Conservation (phyloP, 2,888 invertebrate species). For the Hemaris fuciformis region DNA sequence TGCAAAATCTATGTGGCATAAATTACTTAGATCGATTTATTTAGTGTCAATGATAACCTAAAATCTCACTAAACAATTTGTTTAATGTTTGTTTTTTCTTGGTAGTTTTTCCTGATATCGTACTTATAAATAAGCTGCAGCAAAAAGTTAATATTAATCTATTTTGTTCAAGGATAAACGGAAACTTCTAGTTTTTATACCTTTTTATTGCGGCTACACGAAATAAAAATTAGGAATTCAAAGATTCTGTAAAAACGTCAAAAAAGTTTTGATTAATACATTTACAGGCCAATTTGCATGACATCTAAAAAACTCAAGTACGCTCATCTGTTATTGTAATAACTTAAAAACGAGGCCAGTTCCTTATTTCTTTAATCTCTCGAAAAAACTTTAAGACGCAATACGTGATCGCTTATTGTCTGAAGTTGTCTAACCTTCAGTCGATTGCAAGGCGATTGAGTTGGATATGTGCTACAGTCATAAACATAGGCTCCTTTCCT, state of each 20-base stretch:
- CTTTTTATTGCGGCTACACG: neutral
- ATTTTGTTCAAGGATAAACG: no score
- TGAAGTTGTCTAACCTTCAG: conserved; percentile 9
- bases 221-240: neutral
- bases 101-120: no score
- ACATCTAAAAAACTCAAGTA: neutral
- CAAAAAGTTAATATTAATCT: no score
- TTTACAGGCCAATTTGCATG: neutral
- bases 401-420: conserved; percentile 8
- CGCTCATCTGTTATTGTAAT: neutral
- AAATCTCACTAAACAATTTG: no score
- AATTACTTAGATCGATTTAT: neutral
- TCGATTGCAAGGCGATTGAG: neutral
- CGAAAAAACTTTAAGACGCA: conserved; percentile 3
- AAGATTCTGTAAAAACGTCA: neutral
- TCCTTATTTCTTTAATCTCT: conserved; percentile 8
- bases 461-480: neutral
- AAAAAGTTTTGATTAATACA: neutral
- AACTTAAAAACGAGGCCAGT: conserved; percentile 1
- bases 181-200: no score
- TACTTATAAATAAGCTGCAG: no score
- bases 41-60: neutral
- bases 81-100: no score
- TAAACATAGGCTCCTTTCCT: neutral
- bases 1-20: neutral